Evolutionary conservation across 1,140 invertebrate species (phyloP), one percentile per base, ranked within the genome.

Genomic region (Hyles vespertilio): DNA sequence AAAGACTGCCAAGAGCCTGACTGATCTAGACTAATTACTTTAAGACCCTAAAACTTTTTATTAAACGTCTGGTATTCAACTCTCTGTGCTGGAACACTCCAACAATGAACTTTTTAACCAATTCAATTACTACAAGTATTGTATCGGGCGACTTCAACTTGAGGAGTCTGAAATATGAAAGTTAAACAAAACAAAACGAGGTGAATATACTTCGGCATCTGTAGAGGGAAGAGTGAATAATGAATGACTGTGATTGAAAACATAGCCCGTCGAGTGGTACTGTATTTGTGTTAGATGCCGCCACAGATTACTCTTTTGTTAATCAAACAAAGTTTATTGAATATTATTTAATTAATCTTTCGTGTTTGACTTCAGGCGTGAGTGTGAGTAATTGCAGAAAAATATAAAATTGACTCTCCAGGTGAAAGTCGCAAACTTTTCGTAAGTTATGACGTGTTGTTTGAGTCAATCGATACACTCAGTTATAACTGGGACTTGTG

Each of bases 321-420:
- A 83, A 83, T 85, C 85, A 88, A 86, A 86, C 81, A 86, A 75
- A 75, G 75, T 67, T 84, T 84, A 88, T 86, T 85, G 79, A 86
- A 84, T 84, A 81, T 79, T 87, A 87, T 84, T 87, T 81, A 84
- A 87, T 87, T 87, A 87, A 87, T 87, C 84, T 82, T 81, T 72
- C 65, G 63, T 79, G 72, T 85, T 84, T 83, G 73, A 86, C 79
- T 86, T 84, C 55, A 52, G 56, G 76, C 69, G 63, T 10, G 8
- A 44, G 10, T 54, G 57, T 58, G 65, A 40, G 1, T 68, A 65
- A 22, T 22, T 22, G 22, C 7, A 58, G 34, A 34, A 59, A 67
- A 52, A n/a, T 22, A 22, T 22, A 22, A 22, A 22, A 22, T 0
- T 22, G 22, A 22, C 22, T 22, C 22, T 22, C 22, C 22, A 22